These are phyloP conservation scores for Agelaius tricolor DNA, from an alignment of 2,113 vertebrate species.

Conservation along the genomic window DNA sequence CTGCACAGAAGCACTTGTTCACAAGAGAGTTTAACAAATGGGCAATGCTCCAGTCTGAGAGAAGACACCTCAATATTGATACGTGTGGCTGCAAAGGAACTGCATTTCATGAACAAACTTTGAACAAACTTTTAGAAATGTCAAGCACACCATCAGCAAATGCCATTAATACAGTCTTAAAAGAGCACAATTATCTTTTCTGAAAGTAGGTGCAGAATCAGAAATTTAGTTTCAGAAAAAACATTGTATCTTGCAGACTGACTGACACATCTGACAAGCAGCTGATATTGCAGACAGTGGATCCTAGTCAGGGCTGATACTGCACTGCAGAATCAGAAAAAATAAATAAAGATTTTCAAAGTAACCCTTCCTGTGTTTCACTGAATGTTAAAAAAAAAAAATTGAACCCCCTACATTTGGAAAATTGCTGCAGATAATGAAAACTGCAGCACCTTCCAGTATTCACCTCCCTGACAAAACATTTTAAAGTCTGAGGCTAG, in stretches of 20 bases:
- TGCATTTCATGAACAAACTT: background rate
- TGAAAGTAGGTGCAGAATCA: background rate
- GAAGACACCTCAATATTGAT: background rate
- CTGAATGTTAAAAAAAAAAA: background rate
- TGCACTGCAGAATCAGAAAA: background rate
- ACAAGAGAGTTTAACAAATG: background rate
- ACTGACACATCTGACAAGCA: background rate
- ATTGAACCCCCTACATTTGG: background rate
- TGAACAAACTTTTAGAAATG: background rate
- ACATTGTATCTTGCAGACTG: background rate
- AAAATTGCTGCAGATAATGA: background rate
- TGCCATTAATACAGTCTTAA: background rate
- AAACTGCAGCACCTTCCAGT: background rate
- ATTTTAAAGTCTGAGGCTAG: background rate
- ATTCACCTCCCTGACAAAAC: background rate
- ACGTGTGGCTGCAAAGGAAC: background rate
- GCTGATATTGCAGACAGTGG: background rate
- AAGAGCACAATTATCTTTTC: background rate
- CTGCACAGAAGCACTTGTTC: background rate
- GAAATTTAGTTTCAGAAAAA: background rate
- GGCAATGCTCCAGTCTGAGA: background rate
- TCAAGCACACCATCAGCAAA: background rate
- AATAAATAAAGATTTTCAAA: background rate
- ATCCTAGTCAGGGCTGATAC: background rate
- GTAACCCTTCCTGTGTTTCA: background rate